These are phyloP conservation scores for Danaus plexippus DNA, from an alignment of 1,140 invertebrate genomes.

Conservation along the genomic window DNA sequence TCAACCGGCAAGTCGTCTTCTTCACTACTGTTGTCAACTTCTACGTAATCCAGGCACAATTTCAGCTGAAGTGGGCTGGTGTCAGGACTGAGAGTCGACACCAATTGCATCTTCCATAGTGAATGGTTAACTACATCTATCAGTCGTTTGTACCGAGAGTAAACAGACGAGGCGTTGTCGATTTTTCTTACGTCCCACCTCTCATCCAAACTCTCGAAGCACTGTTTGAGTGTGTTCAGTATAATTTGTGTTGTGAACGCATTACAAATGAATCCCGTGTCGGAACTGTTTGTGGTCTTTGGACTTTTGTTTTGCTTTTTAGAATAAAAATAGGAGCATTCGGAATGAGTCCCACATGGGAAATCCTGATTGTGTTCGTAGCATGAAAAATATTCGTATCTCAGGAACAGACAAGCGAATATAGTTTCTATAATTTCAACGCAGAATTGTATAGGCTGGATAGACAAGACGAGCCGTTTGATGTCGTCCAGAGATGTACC, in stretches of 20 bases:
- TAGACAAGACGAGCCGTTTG: constrained; percentile 56
- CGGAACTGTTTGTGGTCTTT: constrained; percentile 33
- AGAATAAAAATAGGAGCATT: constrained; percentile 68
- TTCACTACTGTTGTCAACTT: constrained; percentile 61
- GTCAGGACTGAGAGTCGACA: constrained; percentile 62
- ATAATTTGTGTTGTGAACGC: constrained; percentile 58
- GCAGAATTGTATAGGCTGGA: constrained; percentile 55
- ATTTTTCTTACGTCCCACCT: constrained; percentile 31
- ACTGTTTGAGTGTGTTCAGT: constrained; percentile 61
- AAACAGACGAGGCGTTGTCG: constrained; percentile 29
- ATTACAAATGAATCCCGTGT: constrained; percentile 63
- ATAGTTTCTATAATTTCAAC: constrained; percentile 68
- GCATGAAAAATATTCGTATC: constrained; percentile 67
- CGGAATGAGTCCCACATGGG: constrained; percentile 61
- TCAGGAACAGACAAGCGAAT: constrained; percentile 64
- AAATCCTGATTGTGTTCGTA: constrained; percentile 52
- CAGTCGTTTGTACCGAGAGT: constrained; percentile 41
- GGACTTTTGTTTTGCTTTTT: constrained; percentile 53
- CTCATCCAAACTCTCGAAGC: constrained; percentile 49
- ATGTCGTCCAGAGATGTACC: constrained; percentile 58
- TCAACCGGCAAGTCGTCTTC: constrained; percentile 54
- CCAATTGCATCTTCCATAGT: constrained; percentile 65
- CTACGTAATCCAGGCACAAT: constrained; percentile 60
- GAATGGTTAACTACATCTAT: constrained; percentile 61
- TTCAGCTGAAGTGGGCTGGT: constrained; percentile 48